Percentiles rank a stretch among this genome's conserved stretches.
phyloP scores from a whole-genome alignment of 2,888 invertebrate species.

The Tipula helvola region DNA sequence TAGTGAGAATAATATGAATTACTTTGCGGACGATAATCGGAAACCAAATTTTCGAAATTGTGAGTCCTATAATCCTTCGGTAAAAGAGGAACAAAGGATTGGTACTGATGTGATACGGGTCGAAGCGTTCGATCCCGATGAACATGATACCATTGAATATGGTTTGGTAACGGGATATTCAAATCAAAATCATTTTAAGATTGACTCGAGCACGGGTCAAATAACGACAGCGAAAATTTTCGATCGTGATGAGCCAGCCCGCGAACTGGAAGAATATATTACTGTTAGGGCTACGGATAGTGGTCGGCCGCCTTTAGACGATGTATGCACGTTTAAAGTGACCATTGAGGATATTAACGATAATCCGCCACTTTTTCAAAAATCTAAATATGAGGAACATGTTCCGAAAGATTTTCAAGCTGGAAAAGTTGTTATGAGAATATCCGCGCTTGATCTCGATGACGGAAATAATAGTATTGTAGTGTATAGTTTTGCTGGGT shows the following conservation, averaged over 20 bases:
- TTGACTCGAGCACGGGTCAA: constrained; percentile 61
- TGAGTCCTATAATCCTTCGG: constrained; percentile 63
- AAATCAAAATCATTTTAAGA: constrained; percentile 64
- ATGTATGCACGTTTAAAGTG: constrained; percentile 87
- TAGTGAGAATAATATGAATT: not conserved
- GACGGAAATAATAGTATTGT: constrained; percentile 83
- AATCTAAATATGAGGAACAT: constrained; percentile 54
- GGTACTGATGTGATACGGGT: constrained; percentile 57
- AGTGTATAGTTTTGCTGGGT: constrained; percentile 43
- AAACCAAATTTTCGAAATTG: constrained; percentile 83
- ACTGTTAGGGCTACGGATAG: constrained; percentile 89
- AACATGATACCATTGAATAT: constrained; percentile 71
- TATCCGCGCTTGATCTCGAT: constrained; percentile 86
- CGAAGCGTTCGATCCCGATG: constrained; percentile 41
- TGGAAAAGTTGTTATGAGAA: constrained; percentile 63
- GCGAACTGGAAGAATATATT: constrained; percentile 69
- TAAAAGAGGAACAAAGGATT: constrained; percentile 63
- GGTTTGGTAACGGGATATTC: constrained; percentile 64
- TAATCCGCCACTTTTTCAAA: constrained; percentile 44
- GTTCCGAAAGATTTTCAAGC: constrained; percentile 65
- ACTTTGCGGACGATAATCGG: constrained; percentile 47
- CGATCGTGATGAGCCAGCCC: constrained; percentile 80
- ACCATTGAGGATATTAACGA: constrained; percentile 88
- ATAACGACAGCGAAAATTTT: constrained; percentile 68
- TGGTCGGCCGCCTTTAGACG: constrained; percentile 78